Evolutionary conservation across 2,888 invertebrate species (phyloP), one percentile per base, ranked within the genome.

Genomic region (Seira sanloemensis): DNA sequence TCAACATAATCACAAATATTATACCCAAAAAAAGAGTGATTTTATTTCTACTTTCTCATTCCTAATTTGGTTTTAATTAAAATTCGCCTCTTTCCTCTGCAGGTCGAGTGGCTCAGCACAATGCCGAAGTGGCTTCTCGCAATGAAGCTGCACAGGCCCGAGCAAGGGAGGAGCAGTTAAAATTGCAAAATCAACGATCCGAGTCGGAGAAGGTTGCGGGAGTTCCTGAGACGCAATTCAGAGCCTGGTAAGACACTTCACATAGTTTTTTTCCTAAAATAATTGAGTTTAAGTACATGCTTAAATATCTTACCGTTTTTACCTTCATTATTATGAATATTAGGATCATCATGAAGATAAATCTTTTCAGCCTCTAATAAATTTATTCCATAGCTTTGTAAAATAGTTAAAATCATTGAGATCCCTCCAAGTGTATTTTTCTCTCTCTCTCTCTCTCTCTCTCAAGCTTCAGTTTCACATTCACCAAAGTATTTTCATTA

Each of bases 41-140:
- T n/a, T n/a, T n/a, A n/a, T n/a, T n/a, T n/a, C n/a, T n/a, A n/a
- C n/a, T n/a, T n/a, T n/a, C n/a, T n/a, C n/a, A n/a, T n/a, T n/a
- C n/a, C n/a, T 74, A 25, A 62, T 72, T 54, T 24, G 16, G 21
- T 73, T 54, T 54, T 54, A 9, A 2, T 50, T 68, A 68, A 66
- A 7, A 2, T 50, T 50, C n/a, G 12, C n/a, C 16, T 50, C 16
- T 7, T 62, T 72, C 18, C 50, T 18, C 85, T 83, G 9, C 78
- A 88, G 88, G 2, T 12, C 77, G 87, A 46, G 84, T 88, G n/a
- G 69, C 24, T 0, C 24, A 74, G 54, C 68, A 71, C 25, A 88
- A 87, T 85, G 85, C 77, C 1, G 88, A 80, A 37, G 85, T 87
- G 19, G 88, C 87, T n/a, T 81, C 54, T 5, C 82, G 85, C 0